A percentile compares a stretch with the other conserved stretches of the same genome.
These are phyloP conservation scores for Eubasilissa splendida DNA, from an alignment of 2,888 invertebrate species.

Conservation along the genomic window DNA sequence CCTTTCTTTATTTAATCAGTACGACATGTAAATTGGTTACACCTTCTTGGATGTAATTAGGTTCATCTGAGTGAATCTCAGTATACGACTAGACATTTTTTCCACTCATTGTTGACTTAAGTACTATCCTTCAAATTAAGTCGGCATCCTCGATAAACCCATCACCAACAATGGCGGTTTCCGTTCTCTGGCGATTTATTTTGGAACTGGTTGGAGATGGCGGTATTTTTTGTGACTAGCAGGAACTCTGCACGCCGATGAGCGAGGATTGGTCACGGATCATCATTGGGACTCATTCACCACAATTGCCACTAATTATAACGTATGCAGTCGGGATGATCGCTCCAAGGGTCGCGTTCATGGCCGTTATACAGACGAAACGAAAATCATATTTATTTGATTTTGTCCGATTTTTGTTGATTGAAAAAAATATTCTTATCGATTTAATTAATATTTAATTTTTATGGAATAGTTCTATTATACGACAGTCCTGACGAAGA, in stretches of 20 bases:
- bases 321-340: slow-evolving; percentile 39
- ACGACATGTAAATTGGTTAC: too few relatives aligned
- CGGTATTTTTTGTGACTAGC: slow-evolving; percentile 11
- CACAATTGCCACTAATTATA: slow-evolving; percentile 57
- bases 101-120: neutral
- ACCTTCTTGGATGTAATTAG: neutral
- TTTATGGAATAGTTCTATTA: too few relatives aligned
- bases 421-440: neutral
- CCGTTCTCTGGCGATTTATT: slow-evolving; percentile 17
- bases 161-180: slow-evolving; percentile 20
- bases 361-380: neutral
- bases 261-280: slow-evolving; percentile 54
- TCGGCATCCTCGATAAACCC: slow-evolving; percentile 8
- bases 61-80: neutral
- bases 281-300: slow-evolving; percentile 54
- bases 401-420: neutral
- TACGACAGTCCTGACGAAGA: too few relatives aligned
- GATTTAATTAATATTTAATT: too few relatives aligned
- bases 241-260: slow-evolving; percentile 18
- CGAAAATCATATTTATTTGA: neutral
- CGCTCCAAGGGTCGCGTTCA: slow-evolving; percentile 19
- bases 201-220: neutral
- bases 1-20: too few relatives aligned
- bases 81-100: neutral
- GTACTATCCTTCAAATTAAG: neutral